Evolutionary conservation across 2,797 vertebrate genomes (phyloP).

Genomic region (Gadopsis bispinosus): DNA sequence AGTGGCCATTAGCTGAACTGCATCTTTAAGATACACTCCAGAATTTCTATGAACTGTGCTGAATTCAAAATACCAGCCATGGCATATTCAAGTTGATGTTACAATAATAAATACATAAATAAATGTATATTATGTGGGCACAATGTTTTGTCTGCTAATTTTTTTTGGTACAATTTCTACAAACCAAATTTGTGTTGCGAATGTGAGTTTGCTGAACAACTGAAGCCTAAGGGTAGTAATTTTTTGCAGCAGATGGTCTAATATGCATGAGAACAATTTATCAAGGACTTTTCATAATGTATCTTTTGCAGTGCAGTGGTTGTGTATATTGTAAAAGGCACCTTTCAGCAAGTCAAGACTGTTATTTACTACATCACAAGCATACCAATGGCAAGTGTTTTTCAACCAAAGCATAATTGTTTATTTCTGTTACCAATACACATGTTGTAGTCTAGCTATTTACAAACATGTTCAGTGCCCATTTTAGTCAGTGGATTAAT

Average conservation of each 20-base stretch:
- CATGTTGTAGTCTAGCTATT: neutral
- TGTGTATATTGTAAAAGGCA: constrained; percentile 65
- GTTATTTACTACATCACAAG: constrained; percentile 29
- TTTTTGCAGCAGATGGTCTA: constrained; percentile 40
- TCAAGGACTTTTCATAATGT: constrained; percentile 43
- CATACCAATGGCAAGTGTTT: constrained; percentile 29
- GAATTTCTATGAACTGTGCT: neutral
- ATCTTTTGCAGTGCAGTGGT: constrained; percentile 34
- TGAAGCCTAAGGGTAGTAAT: constrained; percentile 27
- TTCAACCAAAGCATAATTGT: constrained; percentile 28
- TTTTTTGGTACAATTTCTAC: constrained; percentile 20
- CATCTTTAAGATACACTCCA: too few relatives aligned
- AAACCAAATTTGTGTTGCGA: constrained; percentile 36
- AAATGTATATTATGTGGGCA: neutral
- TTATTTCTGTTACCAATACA: constrained; percentile 14
- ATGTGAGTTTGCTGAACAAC: constrained; percentile 27
- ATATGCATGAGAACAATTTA: constrained; percentile 50
- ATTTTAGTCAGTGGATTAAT: constrained; percentile 21
- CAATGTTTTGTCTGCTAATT: constrained; percentile 16
- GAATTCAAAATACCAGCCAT: too few relatives aligned
- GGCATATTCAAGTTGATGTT: too few relatives aligned
- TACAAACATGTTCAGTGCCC: constrained; percentile 6
- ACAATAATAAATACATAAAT: too few relatives aligned
- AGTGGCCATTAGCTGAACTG: too few relatives aligned
- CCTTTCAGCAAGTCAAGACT: constrained; percentile 45